Evolutionary conservation across 2,113 vertebrate genomes (phyloP).

Genomic region (Cryptomyrus ogoouensis): DNA sequence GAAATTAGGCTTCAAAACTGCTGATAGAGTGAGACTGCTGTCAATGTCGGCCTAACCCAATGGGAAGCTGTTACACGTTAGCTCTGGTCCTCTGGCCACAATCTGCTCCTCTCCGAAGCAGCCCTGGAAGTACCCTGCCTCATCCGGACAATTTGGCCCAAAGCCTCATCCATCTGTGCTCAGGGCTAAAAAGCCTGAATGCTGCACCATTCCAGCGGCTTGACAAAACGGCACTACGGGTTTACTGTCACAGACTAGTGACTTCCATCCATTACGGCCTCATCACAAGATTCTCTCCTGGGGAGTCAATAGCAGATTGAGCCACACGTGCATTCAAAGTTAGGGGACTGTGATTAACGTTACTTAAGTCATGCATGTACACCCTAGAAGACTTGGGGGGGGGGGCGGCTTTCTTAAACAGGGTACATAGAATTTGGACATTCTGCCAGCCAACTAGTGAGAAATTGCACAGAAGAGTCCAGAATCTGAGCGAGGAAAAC

Average conservation of each 20-base stretch:
- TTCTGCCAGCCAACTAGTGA: conserved; percentile 54
- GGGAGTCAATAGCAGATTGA: neutral
- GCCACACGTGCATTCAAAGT: neutral
- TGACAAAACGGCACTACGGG: neutral
- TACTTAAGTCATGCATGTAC: conserved; percentile 11
- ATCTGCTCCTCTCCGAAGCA: neutral
- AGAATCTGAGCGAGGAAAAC: conserved; percentile 46
- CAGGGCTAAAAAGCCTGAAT: neutral
- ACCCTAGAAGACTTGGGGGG: neutral
- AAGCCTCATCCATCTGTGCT: conserved; percentile 10
- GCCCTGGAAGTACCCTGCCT: neutral
- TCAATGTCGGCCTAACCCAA: neutral
- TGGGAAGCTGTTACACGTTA: neutral
- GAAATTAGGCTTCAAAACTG: neutral
- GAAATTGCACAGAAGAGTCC: conserved; percentile 60
- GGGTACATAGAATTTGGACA: conserved; percentile 61
- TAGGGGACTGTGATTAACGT: conserved; percentile 8
- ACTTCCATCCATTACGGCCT: conserved; percentile 1
- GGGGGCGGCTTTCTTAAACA: conserved; percentile 49
- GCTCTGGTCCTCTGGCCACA: neutral
- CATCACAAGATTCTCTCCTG: neutral
- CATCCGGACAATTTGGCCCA: neutral
- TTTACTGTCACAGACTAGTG: neutral
- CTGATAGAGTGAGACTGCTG: neutral
- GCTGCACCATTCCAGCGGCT: neutral